Percentiles rank a stretch among this genome's conserved stretches.
phyloP scores from a whole-genome alignment of 2,797 vertebrate species.

The Podarcis siculus region DNA sequence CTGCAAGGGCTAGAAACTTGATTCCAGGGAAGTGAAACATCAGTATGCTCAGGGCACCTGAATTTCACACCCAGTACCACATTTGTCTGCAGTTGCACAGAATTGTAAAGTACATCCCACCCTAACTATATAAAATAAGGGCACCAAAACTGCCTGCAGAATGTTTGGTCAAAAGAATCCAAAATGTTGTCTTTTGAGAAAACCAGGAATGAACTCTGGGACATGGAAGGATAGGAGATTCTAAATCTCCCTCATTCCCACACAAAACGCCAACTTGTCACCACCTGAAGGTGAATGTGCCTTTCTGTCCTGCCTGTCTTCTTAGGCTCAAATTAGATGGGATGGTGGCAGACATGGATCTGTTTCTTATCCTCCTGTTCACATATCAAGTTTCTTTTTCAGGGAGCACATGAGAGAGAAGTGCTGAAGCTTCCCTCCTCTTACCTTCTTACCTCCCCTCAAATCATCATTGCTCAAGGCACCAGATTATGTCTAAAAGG shows the following conservation, averaged over 20 bases:
- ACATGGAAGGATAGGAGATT: background rate
- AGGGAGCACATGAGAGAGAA: background rate
- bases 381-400: background rate
- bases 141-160: background rate
- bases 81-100: background rate
- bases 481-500: background rate
- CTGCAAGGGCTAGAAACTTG: background rate
- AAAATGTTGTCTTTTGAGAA: background rate
- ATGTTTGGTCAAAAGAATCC: background rate
- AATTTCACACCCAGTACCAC: background rate
- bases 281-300: background rate
- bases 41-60: background rate
- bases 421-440: background rate
- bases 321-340: background rate
- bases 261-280: too few relatives aligned
- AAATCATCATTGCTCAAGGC: background rate
- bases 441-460: background rate
- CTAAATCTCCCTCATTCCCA: background rate
- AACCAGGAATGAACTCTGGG: background rate
- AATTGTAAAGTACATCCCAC: background rate
- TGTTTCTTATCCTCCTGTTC: background rate
- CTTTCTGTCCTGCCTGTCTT: background rate
- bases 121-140: background rate
- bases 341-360: background rate
- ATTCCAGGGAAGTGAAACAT: background rate